Evolutionary conservation across 2,888 invertebrate species (phyloP), one percentile per base, ranked within the genome.

Genomic region (Pemphredon lugubris): DNA sequence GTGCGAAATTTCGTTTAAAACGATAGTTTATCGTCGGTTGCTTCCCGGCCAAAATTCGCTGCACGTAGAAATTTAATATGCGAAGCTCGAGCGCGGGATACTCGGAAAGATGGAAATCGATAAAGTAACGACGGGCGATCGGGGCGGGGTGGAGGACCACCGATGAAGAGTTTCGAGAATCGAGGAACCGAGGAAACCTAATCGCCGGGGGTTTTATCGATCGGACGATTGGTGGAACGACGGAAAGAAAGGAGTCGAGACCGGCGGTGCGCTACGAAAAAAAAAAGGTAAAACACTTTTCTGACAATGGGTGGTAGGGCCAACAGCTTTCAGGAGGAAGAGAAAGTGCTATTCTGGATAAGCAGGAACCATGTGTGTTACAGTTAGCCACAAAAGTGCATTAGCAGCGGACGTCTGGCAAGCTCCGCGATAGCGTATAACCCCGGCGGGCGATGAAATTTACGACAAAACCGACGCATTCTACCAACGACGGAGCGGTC

Each of bases 351-450:
- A 48, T 71, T 71, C 63, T 48, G 58, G 69, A 69, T 71, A 69
- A 64, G 55, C 60, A 61, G 51, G 59, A 47, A 68, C 60, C 67
- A 57, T 51, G 69, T 57, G 60, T 47, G 53, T 39, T 54, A 60
- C 60, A 47, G 67, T 55, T 59, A 58, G 66, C 66, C 75, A 20
- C 68, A 65, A 74, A 79, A 78, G 71, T 79, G 79, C 78, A 79
- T 79, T 81, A 77, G 64, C 71, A 40, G 30, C 30, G 65, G 55
- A 58, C 61, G 69, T 78, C 81, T 65, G 50, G 61, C 50, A 32
- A 30, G 55, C 44, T 39, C 48, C 54, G 30, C 69, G 69, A 63
- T 70, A 70, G 74, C 58, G 60, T 70, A 45, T 55, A 53, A 34
- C 59, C 39, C 30, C 48, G 9, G 16, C n/a, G 32, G 26, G 2